Base-by-base conservation (phyloP, 2,797 vertebrate species). In the Enoplosus armatus region DNA sequence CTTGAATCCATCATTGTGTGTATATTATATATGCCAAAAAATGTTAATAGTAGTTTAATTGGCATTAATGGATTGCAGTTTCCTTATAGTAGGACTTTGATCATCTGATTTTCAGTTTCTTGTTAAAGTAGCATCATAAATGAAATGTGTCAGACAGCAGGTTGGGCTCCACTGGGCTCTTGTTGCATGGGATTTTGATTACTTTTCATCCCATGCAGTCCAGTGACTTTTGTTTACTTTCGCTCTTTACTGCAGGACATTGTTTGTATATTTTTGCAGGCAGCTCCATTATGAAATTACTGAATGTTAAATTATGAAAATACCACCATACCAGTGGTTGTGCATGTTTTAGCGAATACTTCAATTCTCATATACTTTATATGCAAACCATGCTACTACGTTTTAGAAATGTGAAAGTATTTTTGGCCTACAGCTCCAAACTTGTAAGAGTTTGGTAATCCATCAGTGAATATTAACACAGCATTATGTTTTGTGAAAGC, bases 31-130 rank as follows among this genome's bases (percentile, higher is more conserved):
- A 14, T 24, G 10, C 10, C 27, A 68, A 45, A 53, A 24, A 6
- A 20, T 51, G 11, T 48, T 26, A 18, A 41, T 68, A 45, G 15
- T 26, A 7, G 9, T 45, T 56, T 45, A 6, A 41, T 39, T 69
- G 14, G 22, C 5, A 54, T 37, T 69, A 47, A 62, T n/a, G 20
- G 8, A 58, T 31, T 24, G 10, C 2, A n/a, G 3, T 12, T 51
- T 22, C 12, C 3, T 15, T 16, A 1, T 29, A 2, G 1, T 6
- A 3, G 9, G 1, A 33, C n/a, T 22, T 31, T 4, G 5, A 24
- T 53, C 70, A 29, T 47, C 18, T 50, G n/a, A 48, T 22, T 74
- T 24, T 37, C 8, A 31, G 20, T 51, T 61, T 41, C 26, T 29
- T 20, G 6, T 45, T n/a, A 3, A 27, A 26, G 29, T 56, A 8